Base-by-base conservation (phyloP, 2,113 vertebrate species). In the Sander lucioperca region DNA sequence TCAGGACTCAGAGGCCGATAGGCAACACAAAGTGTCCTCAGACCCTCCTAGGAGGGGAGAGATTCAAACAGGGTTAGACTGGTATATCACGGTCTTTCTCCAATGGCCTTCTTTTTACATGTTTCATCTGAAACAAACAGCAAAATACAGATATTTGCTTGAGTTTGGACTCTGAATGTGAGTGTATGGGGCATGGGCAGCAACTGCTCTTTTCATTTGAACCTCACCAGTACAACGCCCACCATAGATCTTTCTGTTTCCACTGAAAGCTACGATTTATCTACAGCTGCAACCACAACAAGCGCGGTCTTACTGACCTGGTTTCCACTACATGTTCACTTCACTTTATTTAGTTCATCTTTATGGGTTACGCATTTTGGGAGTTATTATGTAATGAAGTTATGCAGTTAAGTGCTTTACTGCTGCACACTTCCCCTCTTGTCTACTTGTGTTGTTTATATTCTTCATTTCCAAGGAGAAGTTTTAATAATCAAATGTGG, bases 1-100 rank as follows among this genome's bases (percentile, higher is more conserved):
- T 96, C 94, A 0, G 83, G 86, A 68, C 74, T 86, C 64, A 99
- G 96, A 30, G 89, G 95, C 75, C 97, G 97, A 77, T 99, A 99
- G 0, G 97, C 98, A 6, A 99, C 97, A 0, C 98, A 99, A 48
- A 99, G 88, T 0, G 98, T 99, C 80, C 98, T 94, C 53, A 99
- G 93, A 1, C 98, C 98, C 86, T 99, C 98, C 98, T 99, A 80
- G 27, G 74, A 77, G 14, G 54, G 11, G 4, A 11, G n/a, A 48
- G 27, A 68, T 8, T 39, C 33, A 74, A 13, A 78, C 57, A 16
- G 30, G 43, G 77, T 77, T 21, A 73, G 43, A 43, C 18, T 25
- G 45, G 13, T 8, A 11, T n/a, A 62, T 5, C 9, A 51, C 9
- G 30, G 15, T 8, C 7, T 33, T 33, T 59, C 33, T 59, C 14